Evolutionary conservation across 2,797 vertebrate genomes (phyloP), one percentile per base, ranked within the genome.

Genomic region (Natrix natrix): DNA sequence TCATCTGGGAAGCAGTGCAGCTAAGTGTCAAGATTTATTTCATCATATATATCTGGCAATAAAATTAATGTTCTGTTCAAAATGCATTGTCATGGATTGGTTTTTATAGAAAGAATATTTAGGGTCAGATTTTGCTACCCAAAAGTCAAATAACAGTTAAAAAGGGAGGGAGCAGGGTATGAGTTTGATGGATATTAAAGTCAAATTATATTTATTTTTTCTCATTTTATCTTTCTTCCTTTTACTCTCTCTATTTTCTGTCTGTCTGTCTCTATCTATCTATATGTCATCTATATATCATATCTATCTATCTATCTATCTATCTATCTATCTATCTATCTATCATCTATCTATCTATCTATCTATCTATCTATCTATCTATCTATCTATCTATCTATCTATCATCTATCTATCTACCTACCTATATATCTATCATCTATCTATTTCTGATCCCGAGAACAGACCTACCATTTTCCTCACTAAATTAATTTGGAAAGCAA

Each of bases 11-110:
- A 78, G 87, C 55, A 89, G 43, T 69, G 26, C 32, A 74, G 78
- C n/a, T 78, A 78, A 60, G 66, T 78, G 91, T 92, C 91, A 78
- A 59, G 91, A 92, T 92, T 89, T 89, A 92, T 89, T 74, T 78
- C 37, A 60, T 74, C 56, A 78, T 52, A 52, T 57, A 78, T 26
- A 43, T 54, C 87, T 78, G 91, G 87, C 32, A 59, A 66, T 89
- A 78, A 89, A 92, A 92, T 87, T 92, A 92, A 89, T 89, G 87
- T 59, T 32, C 87, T 89, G 7, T 89, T 92, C 87, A 92, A 89
- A 92, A 59, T 89, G 74, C 66, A 83, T 88, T 14, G 55, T 88
- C 63, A 78, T 60, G 66, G 87, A 56, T n/a, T n/a, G 13, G 66
- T 56, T 48, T 52, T 78, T 88, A 57, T 74, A 89, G 78, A 83